A percentile compares a stretch with the other conserved stretches of the same genome.
Evolutionary conservation across 2,113 vertebrate species (phyloP).

Genomic region (Cryptomyrus ogoouensis): DNA sequence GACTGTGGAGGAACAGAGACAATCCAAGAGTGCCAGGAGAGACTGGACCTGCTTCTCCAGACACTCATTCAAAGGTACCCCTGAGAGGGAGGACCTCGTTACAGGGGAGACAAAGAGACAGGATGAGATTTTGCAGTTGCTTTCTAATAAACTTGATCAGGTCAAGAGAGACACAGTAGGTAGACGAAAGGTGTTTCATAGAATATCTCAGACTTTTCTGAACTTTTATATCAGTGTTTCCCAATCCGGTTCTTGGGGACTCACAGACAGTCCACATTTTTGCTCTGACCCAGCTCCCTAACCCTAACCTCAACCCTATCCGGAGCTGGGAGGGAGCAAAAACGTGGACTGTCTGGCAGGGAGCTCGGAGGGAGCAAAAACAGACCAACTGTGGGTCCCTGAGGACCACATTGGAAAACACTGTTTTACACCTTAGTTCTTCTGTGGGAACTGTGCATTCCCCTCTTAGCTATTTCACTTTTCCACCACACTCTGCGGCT

Average conservation of each 20-base stretch:
- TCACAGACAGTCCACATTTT: neutral
- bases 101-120: neutral
- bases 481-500: neutral
- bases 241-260: neutral
- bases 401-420: neutral
- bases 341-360: no score
- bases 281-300: neutral
- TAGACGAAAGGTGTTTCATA: neutral
- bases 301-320: no score
- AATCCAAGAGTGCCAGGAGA: conserved; percentile 58
- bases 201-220: neutral
- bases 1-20: conserved; percentile 56
- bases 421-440: neutral
- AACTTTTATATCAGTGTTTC: neutral
- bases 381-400: neutral
- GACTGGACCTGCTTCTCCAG: conserved; percentile 60
- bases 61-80: conserved; percentile 79
- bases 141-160: neutral
- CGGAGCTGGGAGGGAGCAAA: neutral
- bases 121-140: neutral
- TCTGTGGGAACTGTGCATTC: neutral
- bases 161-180: neutral
- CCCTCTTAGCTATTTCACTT: neutral
- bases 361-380: neutral
- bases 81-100: neutral